Percentiles rank a stretch among this genome's conserved stretches.
These are phyloP conservation scores for Drusus annulatus DNA, from an alignment of 1,140 invertebrate genomes.

Conservation along the genomic window DNA sequence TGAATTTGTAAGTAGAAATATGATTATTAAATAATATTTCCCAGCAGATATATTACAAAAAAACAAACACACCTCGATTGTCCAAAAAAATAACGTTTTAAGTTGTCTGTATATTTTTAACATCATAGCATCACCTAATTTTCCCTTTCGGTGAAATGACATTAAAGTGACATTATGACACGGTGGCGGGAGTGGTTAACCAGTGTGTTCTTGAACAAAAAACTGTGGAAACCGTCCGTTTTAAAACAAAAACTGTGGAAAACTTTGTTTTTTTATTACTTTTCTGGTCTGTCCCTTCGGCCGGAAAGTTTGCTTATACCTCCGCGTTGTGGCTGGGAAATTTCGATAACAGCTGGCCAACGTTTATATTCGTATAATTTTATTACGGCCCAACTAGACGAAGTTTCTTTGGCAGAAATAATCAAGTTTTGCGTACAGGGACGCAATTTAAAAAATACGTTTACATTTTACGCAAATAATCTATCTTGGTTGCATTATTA, in stretches of 20 bases:
- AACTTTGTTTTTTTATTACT: slow-evolving; percentile 54
- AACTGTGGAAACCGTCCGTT: slow-evolving; percentile 40
- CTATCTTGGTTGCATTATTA: no score
- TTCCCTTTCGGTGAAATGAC: slow-evolving; percentile 26
- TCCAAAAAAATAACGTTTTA: no score
- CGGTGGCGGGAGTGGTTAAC: slow-evolving; percentile 21
- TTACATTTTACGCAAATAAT: no score
- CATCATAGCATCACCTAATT: no score
- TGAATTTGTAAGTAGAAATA: no score
- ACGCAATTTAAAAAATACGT: no score
- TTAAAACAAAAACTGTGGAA: background rate
- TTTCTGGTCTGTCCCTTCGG: slow-evolving; percentile 33
- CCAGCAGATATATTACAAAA: no score
- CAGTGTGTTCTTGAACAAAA: background rate
- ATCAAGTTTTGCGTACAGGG: no score
- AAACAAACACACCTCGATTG: no score
- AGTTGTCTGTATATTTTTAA: no score
- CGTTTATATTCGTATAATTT: slow-evolving; percentile 51
- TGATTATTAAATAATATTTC: no score
- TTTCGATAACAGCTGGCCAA: slow-evolving; percentile 51
- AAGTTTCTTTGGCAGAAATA: slow-evolving; percentile 6
- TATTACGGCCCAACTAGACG: slow-evolving; percentile 45
- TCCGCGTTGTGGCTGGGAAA: slow-evolving; percentile 23
- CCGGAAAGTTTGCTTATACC: background rate
- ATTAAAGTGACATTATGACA: slow-evolving; percentile 46